These are phyloP conservation scores for Coboldia fuscipes DNA, from an alignment of 1,140 invertebrate species.

Conservation along the genomic window DNA sequence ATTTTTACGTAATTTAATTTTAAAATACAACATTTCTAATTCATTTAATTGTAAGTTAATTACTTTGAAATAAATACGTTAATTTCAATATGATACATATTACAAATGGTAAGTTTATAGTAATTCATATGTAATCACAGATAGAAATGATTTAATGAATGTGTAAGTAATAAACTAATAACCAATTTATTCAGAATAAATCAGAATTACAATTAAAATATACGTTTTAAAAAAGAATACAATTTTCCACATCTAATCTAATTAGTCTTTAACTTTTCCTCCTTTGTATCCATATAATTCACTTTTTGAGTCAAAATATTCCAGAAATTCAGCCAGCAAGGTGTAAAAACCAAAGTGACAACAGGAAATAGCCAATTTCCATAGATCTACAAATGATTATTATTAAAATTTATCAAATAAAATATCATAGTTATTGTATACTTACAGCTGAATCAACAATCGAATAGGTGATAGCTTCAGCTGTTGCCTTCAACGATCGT, in stretches of 20 bases:
- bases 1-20: too few species aligned
- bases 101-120: too few species aligned
- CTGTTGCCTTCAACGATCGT: constrained; percentile 35
- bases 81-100: too few species aligned
- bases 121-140: too few species aligned
- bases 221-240: too few species aligned
- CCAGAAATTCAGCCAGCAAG: constrained; percentile 37
- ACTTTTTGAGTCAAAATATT: constrained; percentile 2
- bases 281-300: background rate
- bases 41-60: too few species aligned
- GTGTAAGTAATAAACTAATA: too few species aligned
- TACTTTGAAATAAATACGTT: too few species aligned
- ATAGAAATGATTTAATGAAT: too few species aligned
- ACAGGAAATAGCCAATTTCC: constrained; percentile 41
- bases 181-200: too few species aligned
- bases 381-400: constrained; percentile 27
- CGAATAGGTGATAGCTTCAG: constrained; percentile 55
- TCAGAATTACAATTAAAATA: too few species aligned
- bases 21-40: too few species aligned
- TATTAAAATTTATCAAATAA: background rate
- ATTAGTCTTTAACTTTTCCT: background rate
- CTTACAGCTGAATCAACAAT: constrained; percentile 56
- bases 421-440: background rate
- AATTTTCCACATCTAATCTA: background rate
- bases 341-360: constrained; percentile 25